Percentiles rank a stretch among this genome's conserved stretches.
Evolutionary conservation across 2,888 invertebrate species (phyloP).

Genomic region (Cynaeus angustus): DNA sequence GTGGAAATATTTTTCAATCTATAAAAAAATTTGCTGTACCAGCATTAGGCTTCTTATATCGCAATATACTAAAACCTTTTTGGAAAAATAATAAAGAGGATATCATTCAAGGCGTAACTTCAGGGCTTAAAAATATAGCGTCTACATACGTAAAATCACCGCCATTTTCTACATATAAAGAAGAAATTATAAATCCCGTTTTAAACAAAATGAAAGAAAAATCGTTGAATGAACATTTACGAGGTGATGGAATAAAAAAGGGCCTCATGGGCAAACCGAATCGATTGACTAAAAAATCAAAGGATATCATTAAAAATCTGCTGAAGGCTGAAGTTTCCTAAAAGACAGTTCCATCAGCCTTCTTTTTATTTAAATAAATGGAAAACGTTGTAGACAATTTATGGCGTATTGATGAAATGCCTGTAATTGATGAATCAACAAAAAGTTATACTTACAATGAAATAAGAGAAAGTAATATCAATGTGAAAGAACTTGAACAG

Average conservation of each 20-base stretch:
- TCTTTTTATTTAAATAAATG: conserved; percentile 1
- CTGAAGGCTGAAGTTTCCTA: conserved; percentile 4
- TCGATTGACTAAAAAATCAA: conserved; percentile 15
- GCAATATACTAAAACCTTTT: conserved; percentile 37
- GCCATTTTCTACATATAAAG: conserved; percentile 38
- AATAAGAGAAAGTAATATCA: conserved; percentile 26
- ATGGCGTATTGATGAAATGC: conserved; percentile 22
- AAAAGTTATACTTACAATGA: conserved; percentile 26
- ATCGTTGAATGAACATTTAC: conserved; percentile 29
- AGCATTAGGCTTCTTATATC: conserved; percentile 39
- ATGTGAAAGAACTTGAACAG: conserved; percentile 22
- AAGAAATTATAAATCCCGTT: conserved; percentile 27
- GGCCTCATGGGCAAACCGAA: not conserved
- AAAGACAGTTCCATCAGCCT: too few species aligned
- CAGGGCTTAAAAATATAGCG: conserved; percentile 36
- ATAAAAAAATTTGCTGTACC: conserved; percentile 37
- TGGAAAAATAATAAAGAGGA: conserved; percentile 34
- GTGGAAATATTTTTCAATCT: conserved; percentile 40
- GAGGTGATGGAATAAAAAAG: conserved; percentile 10
- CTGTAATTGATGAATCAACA: conserved; percentile 22
- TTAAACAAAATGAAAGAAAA: conserved; percentile 34
- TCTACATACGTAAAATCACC: conserved; percentile 33
- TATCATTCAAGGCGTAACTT: conserved; percentile 37
- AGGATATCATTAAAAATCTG: conserved; percentile 8
- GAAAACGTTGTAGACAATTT: conserved; percentile 20